These are phyloP conservation scores for Chelonoidis abingdonii DNA, from an alignment of 2,113 vertebrate genomes.

Conservation along the genomic window DNA sequence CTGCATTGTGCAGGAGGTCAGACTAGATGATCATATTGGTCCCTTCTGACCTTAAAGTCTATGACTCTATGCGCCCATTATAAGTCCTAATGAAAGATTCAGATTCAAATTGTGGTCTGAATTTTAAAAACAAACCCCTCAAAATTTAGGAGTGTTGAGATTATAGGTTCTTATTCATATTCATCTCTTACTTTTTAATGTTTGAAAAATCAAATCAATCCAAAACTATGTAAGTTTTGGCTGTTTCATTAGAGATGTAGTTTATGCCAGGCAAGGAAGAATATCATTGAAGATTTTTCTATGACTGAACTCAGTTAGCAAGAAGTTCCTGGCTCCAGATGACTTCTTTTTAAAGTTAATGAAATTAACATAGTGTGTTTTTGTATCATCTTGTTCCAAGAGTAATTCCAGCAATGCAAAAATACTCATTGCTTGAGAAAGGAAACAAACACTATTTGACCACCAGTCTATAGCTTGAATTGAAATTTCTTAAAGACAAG, in stretches of 20 bases:
- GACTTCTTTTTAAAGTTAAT: background rate
- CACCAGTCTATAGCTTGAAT: background rate
- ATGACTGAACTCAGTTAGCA: background rate
- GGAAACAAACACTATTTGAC: background rate
- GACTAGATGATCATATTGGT: too few species aligned
- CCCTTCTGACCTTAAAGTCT: too few species aligned
- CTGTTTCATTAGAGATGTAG: background rate
- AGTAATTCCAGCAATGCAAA: background rate
- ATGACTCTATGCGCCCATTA: background rate
- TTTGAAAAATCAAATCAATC: background rate
- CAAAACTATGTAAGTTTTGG: background rate
- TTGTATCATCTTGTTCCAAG: background rate
- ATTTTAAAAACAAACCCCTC: background rate
- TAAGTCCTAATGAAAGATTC: constrained; percentile 40
- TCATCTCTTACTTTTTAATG: background rate
- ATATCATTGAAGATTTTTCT: constrained; percentile 12
- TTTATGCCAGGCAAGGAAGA: background rate
- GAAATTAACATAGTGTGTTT: background rate
- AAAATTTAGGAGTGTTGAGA: background rate
- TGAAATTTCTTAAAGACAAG: constrained; percentile 19
- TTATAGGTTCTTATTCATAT: background rate
- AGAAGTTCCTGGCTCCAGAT: background rate
- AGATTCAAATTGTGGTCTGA: background rate
- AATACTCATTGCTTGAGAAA: background rate
- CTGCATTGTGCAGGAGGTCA: too few species aligned